Conservation (phyloP, 2,888 invertebrate species). For the Shargacucullia verbasci region DNA sequence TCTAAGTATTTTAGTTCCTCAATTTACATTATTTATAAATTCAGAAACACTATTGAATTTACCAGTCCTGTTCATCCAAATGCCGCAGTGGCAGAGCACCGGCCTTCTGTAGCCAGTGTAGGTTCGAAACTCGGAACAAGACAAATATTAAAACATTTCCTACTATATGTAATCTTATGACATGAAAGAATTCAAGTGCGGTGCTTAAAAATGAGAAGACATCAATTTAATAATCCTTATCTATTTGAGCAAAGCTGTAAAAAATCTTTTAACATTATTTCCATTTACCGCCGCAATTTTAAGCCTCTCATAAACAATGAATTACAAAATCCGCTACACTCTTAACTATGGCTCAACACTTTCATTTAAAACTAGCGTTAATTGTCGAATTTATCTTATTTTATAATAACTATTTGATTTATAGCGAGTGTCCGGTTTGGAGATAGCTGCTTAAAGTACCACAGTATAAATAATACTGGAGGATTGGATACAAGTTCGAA, state of each 20-base stretch:
- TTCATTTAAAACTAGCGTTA: conserved; percentile 39
- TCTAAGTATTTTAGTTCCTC: no score
- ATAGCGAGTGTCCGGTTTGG: conserved; percentile 15
- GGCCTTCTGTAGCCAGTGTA: no score
- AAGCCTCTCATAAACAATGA: conserved; percentile 32
- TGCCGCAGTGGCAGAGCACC: no score
- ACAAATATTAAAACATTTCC: no score
- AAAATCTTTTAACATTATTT: not conserved
- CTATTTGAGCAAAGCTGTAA: conserved; percentile 35
- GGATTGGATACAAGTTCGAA: not conserved
- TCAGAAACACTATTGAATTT: no score
- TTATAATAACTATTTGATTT: conserved; percentile 22
- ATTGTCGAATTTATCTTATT: conserved; percentile 46
- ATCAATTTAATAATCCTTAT: no score
- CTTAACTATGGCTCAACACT: conserved; percentile 36
- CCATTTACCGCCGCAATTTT: conserved; percentile 23
- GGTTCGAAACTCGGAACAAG: no score
- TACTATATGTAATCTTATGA: no score
- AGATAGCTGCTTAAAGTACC: conserved; percentile 35
- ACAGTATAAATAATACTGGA: conserved; percentile 23
- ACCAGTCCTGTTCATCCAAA: no score
- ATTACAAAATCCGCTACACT: conserved; percentile 28
- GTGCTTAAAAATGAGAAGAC: no score
- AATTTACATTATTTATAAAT: no score
- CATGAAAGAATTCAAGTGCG: no score